Conservation (phyloP, 2,113 vertebrate genomes). For the Pelodiscus sinensis region DNA sequence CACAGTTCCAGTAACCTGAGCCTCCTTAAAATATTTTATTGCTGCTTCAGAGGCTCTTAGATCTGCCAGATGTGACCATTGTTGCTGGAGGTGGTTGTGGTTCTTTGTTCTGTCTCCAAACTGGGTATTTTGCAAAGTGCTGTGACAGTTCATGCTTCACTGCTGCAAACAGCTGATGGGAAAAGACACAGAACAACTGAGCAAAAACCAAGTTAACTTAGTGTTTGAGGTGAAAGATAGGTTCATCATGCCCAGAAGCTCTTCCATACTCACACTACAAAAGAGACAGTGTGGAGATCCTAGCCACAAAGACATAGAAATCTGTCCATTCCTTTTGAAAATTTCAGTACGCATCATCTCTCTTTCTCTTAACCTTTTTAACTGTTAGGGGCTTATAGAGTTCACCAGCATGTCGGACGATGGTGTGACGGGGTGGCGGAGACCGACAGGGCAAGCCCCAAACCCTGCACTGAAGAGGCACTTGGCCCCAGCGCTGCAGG, state of each 20-base stretch:
- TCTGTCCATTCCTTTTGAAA: no score
- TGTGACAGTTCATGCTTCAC: not conserved
- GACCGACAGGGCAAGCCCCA: no score
- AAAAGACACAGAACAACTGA: not conserved
- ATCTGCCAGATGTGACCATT: not conserved
- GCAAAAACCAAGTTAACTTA: not conserved
- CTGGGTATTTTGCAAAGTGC: not conserved
- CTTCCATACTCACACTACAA: no score
- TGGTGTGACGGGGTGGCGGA: no score
- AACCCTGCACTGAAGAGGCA: no score
- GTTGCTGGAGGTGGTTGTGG: conserved; percentile 14
- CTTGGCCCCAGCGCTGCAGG: no score
- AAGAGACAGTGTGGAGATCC: no score
- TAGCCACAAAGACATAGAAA: no score
- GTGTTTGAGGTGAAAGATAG: not conserved
- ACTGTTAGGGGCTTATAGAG: no score
- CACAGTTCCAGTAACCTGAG: not conserved
- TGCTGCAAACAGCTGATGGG: not conserved
- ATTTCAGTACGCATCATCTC: no score
- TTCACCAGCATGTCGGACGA: no score
- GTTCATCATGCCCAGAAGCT: not conserved
- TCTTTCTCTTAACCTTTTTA: no score
- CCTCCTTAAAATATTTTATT: conserved; percentile 23
- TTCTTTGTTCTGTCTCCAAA: conserved; percentile 5
- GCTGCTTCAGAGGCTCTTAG: not conserved